Evolutionary conservation across 2,888 invertebrate genomes (phyloP), one percentile per base, ranked within the genome.

Genomic region (Myopa testacea): DNA sequence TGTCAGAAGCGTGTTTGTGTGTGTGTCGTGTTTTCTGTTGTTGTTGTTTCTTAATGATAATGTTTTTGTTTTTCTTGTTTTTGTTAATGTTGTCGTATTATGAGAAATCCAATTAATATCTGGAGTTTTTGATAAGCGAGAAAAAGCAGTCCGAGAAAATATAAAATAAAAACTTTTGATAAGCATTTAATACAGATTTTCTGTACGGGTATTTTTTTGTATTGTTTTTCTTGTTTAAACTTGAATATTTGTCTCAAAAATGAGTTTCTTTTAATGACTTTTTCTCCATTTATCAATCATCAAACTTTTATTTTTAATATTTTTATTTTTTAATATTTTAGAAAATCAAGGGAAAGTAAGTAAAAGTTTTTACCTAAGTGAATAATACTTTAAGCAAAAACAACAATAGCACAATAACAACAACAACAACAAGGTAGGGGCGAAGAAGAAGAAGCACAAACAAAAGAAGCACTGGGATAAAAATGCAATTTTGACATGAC

Each of bases 401-500:
- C 8, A 62, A 62, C 4, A 26, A 26, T 3, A 58, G 58, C 12
- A 55, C 55, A 58, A 58, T 26, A 58, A 58, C 5, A 19, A 6
- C 58, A 10, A 45, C 45, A 10, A 10, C 1, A 10, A 45, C n/a
- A n/a, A n/a, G n/a, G n/a, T n/a, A n/a, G n/a, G 45, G n/a, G 58
- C n/a, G 12, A 38, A 4, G n/a, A 10, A 68, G 40, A n/a, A 40
- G 40, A 40, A 16, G 40, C 38, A 45, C 12, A 62, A 62, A 1
- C 12, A 26, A 67, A 37, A 40, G 12, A 45, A 16, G 16, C n/a
- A 63, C 62, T 14, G 12, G 5, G 16, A 38, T 14, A 70, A 76
- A 63, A 71, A 63, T 63, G 76, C 71, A 76, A 76, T 76, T 71
- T 75, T 40, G 55, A 19, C 60, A 34, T 71, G 70, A 60, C 67